phyloP scores from a whole-genome alignment of 2,113 vertebrate genomes.

The Plecotus auritus region DNA sequence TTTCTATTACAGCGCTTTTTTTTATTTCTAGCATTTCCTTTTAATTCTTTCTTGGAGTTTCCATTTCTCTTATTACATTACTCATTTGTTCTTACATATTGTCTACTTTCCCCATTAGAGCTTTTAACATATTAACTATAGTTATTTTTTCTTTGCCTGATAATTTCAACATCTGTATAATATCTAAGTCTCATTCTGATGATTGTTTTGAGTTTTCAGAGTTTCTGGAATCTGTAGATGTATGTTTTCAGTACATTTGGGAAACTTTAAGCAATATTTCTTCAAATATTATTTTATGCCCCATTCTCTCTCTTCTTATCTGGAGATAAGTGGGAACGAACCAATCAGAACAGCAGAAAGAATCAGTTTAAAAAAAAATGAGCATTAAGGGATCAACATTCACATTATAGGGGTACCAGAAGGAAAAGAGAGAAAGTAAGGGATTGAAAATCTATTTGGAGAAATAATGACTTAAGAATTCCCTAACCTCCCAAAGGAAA shows the following conservation, averaged over 20 bases:
- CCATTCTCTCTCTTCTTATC: background rate
- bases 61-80: background rate
- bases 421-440: background rate
- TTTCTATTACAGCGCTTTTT: background rate
- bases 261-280: background rate
- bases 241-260: background rate
- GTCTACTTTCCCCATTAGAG: background rate
- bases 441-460: background rate
- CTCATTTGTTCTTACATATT: background rate
- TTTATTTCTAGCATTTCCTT: background rate
- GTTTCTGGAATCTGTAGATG: constrained; percentile 14
- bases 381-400: background rate
- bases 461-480: background rate
- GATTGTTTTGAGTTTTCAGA: background rate
- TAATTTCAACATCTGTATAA: constrained; percentile 3
- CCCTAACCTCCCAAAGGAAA: background rate
- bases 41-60: background rate
- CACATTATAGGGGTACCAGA: background rate
- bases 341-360: background rate
- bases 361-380: background rate
- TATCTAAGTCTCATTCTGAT: background rate
- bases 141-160: background rate
- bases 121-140: background rate
- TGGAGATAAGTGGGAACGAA: background rate
- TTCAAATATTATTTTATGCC: background rate